phyloP scores from a whole-genome alignment of 2,113 vertebrate species.

The Alouatta palliata region DNA sequence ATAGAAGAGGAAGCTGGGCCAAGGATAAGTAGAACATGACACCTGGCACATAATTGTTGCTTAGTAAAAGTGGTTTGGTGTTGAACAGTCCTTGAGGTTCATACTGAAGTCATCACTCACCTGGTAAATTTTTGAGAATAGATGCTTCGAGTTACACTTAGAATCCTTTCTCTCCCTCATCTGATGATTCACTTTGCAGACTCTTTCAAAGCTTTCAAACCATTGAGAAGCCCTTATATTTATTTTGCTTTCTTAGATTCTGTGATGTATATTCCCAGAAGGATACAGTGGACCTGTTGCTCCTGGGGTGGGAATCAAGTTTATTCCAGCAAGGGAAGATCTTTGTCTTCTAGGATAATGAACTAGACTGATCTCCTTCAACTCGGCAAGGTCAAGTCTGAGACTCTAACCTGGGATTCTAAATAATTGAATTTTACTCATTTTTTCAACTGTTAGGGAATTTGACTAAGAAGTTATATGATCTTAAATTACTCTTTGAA shows the following conservation, averaged over 20 bases:
- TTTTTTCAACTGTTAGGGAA: background rate
- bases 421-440: background rate
- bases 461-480: background rate
- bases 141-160: background rate
- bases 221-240: background rate
- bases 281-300: background rate
- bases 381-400: background rate
- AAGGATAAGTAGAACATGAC: background rate
- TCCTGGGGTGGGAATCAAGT: background rate
- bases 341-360: background rate
- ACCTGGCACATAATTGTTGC: too few relatives aligned
- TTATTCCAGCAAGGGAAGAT: background rate
- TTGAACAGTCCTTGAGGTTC: background rate
- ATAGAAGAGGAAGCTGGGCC: background rate
- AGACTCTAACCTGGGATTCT: background rate
- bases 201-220: background rate
- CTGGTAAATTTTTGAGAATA: background rate
- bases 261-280: background rate
- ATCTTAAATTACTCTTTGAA: constrained; percentile 1
- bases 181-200: background rate
- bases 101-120: background rate
- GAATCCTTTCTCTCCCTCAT: background rate
- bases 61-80: background rate
- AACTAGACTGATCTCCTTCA: background rate
- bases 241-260: background rate